Evolutionary conservation across 2,888 invertebrate species (phyloP).

Genomic region (Drosophila trichaetosa): DNA sequence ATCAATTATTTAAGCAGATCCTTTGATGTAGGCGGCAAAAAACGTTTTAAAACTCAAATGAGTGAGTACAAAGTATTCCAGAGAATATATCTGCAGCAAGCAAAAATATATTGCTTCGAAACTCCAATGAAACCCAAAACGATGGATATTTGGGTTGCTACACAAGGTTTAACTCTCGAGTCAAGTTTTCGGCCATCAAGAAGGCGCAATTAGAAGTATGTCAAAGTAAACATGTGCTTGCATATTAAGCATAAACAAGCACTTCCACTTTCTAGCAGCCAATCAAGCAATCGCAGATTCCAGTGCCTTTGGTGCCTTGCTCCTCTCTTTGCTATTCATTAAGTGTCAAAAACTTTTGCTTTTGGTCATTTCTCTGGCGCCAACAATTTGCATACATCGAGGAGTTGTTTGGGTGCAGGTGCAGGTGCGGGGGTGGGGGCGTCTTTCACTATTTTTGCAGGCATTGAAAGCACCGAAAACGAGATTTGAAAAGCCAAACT

Average conservation of each 20-base stretch:
- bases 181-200: neutral
- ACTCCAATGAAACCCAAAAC: no score
- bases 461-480: constrained; percentile 37
- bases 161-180: neutral
- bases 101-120: neutral
- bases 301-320: constrained; percentile 12
- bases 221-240: constrained; percentile 75
- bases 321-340: constrained; percentile 61
- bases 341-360: constrained; percentile 78
- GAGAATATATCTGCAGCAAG: neutral
- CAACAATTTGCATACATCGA: constrained; percentile 71
- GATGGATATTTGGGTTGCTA: neutral
- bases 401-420: constrained; percentile 9
- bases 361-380: constrained; percentile 73
- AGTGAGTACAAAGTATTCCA: neutral
- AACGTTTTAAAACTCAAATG: neutral
- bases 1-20: neutral
- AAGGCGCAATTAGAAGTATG: constrained; percentile 70
- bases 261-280: constrained; percentile 49
- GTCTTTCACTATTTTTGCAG: constrained; percentile 39
- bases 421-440: neutral
- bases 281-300: constrained; percentile 40
- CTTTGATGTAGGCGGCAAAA: neutral
- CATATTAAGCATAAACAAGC: constrained; percentile 62
- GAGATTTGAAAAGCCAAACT: constrained; percentile 64